Conservation (phyloP, 2,797 vertebrate genomes). For the Salmo trutta region DNA sequence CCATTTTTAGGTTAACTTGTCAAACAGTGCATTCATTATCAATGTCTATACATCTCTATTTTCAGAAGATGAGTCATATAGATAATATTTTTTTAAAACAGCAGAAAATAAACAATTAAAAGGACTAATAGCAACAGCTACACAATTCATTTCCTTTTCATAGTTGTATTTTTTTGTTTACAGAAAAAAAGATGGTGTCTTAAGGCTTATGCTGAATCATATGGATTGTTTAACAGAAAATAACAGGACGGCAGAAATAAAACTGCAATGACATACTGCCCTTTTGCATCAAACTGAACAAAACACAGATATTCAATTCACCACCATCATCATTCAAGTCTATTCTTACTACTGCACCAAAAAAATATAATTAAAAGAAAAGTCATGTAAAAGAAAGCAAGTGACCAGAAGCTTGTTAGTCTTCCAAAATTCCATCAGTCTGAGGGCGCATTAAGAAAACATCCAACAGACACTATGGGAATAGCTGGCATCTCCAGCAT, state of each 20-base stretch:
- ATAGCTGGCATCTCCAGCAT: slow-evolving; percentile 43
- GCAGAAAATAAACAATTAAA: slow-evolving; percentile 66
- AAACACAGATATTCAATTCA: slow-evolving; percentile 54
- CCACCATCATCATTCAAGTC: slow-evolving; percentile 51
- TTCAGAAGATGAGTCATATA: slow-evolving; percentile 65
- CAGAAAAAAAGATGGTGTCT: slow-evolving; percentile 74
- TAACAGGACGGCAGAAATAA: slow-evolving; percentile 53
- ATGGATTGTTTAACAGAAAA: slow-evolving; percentile 55
- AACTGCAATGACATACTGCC: slow-evolving; percentile 54
- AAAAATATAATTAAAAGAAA: slow-evolving; percentile 43
- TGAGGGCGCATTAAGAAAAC: slow-evolving; percentile 29
- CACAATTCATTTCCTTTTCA: slow-evolving; percentile 65
- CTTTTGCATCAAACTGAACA: slow-evolving; percentile 51
- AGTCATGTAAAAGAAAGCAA: slow-evolving; percentile 51
- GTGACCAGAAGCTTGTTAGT: slow-evolving; percentile 37
- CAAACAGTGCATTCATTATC: slow-evolving; percentile 61
- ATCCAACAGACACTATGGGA: slow-evolving; percentile 22
- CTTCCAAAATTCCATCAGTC: slow-evolving; percentile 35
- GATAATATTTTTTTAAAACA: slow-evolving; percentile 51
- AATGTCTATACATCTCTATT: slow-evolving; percentile 54
- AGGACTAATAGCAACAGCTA: slow-evolving; percentile 71
- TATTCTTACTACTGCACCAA: slow-evolving; percentile 54
- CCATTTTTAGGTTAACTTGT: slow-evolving; percentile 47
- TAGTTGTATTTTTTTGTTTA: slow-evolving; percentile 62
- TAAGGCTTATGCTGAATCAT: slow-evolving; percentile 76